A percentile compares a stretch with the other conserved stretches of the same genome.
Evolutionary conservation across 2,113 vertebrate genomes (phyloP).

Genomic region (Archilochus colubris): DNA sequence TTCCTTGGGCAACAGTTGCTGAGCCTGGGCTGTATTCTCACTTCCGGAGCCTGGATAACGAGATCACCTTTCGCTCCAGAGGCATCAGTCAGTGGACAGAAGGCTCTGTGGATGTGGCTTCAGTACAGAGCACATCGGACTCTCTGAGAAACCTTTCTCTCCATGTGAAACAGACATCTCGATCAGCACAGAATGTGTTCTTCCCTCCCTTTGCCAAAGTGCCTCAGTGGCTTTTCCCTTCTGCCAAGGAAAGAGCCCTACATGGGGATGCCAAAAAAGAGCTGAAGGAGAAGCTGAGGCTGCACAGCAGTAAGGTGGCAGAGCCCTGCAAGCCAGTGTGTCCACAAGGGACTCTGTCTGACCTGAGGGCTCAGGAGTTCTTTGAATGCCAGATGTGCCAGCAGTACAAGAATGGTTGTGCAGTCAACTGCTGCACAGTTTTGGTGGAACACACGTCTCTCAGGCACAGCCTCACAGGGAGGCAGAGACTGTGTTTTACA

Average conservation of each 20-base stretch:
- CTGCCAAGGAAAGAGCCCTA: constrained; percentile 75
- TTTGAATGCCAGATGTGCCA: constrained; percentile 30
- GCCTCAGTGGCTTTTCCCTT: constrained; percentile 81
- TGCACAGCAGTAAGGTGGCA: constrained; percentile 79
- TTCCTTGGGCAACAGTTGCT: constrained; percentile 79
- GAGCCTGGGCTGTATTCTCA: constrained; percentile 73
- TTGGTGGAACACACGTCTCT: constrained; percentile 27
- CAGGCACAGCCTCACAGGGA: not conserved
- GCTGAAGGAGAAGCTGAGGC: constrained; percentile 84
- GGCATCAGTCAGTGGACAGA: constrained; percentile 80
- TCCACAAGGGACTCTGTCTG: constrained; percentile 67
- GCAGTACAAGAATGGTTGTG: constrained; percentile 28
- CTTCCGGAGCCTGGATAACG: constrained; percentile 80
- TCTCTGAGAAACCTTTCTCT: constrained; percentile 71
- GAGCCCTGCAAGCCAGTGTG: constrained; percentile 80
- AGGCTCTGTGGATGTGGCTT: constrained; percentile 65
- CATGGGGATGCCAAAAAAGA: constrained; percentile 75
- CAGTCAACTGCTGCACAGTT: constrained; percentile 6
- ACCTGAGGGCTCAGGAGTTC: constrained; percentile 17
- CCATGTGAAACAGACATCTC: constrained; percentile 55
- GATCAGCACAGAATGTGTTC: constrained; percentile 67
- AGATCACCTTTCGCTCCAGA: constrained; percentile 80
- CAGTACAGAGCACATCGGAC: constrained; percentile 54
- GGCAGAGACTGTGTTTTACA: constrained; percentile 43
- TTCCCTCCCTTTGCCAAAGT: constrained; percentile 74